Conservation (phyloP, 2,113 vertebrate species). For the Megaleporinus macrocephalus region DNA sequence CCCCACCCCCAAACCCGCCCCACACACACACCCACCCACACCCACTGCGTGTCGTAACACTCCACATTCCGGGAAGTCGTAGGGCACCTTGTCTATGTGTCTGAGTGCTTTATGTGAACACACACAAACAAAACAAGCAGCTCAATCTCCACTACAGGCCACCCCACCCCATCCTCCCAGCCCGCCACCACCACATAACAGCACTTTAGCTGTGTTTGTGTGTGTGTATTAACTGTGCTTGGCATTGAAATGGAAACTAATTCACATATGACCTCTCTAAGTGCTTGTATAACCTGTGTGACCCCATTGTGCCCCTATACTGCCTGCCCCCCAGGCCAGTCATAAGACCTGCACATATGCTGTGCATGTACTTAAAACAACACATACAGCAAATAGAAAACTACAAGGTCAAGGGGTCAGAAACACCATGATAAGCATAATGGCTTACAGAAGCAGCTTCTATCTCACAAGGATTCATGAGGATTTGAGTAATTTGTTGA, state of each 20-base stretch:
- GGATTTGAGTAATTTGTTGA: not conserved
- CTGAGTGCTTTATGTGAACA: slow-evolving; percentile 3
- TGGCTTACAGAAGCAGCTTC: no score
- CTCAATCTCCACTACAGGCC: slow-evolving; percentile 3
- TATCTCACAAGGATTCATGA: not conserved
- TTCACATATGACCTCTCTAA: slow-evolving; percentile 13
- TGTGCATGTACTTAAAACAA: not conserved
- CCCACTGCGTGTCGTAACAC: not conserved
- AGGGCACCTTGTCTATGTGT: not conserved
- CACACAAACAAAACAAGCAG: slow-evolving; percentile 23
- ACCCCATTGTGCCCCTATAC: not conserved
- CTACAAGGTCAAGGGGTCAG: no score
- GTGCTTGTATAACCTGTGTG: slow-evolving; percentile 6
- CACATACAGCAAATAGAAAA: not conserved
- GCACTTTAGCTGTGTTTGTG: not conserved
- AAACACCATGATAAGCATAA: no score
- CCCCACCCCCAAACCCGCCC: not conserved
- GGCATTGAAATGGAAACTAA: slow-evolving; percentile 11
- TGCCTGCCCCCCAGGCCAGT: not conserved
- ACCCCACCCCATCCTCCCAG: not conserved
- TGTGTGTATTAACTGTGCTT: not conserved
- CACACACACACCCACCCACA: not conserved
- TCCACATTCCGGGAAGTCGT: slow-evolving; percentile 9
- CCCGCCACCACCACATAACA: not conserved
- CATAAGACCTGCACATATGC: not conserved